Percentiles rank a stretch among this genome's conserved stretches.
Evolutionary conservation across 1,140 invertebrate species (phyloP).

Genomic region (Tetragonula clypearis): DNA sequence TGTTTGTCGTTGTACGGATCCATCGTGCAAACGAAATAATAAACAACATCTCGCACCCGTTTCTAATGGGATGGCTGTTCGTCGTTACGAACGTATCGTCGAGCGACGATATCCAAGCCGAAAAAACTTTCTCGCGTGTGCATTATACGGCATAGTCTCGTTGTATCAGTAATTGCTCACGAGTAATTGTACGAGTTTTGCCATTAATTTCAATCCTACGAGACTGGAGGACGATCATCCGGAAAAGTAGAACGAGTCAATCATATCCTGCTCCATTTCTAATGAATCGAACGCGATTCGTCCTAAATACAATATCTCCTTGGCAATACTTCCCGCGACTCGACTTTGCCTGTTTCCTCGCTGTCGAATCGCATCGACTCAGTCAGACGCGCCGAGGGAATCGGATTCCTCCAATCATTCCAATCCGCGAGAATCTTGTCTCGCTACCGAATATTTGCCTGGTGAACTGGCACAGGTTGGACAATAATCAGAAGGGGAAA

Average conservation of each 20-base stretch:
- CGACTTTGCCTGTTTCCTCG: background rate
- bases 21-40: conserved; percentile 73
- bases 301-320: background rate
- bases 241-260: background rate
- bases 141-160: background rate
- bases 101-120: conserved; percentile 21
- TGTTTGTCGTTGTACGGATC: conserved; percentile 63
- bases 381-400: background rate
- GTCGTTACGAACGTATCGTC: conserved; percentile 27
- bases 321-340: background rate
- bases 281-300: background rate
- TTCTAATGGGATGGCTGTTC: conserved; percentile 66
- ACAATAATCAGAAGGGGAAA: background rate
- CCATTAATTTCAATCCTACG: background rate
- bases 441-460: background rate
- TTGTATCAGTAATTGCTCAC: background rate
- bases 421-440: background rate
- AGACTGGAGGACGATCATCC: background rate
- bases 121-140: background rate
- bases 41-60: conserved; percentile 58
- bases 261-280: background rate
- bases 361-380: no score
- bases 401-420: background rate
- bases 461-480: background rate
- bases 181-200: background rate